Evolutionary conservation across 2,888 invertebrate species (phyloP), one percentile per base, ranked within the genome.

Genomic region (Liodrosophila aerea): DNA sequence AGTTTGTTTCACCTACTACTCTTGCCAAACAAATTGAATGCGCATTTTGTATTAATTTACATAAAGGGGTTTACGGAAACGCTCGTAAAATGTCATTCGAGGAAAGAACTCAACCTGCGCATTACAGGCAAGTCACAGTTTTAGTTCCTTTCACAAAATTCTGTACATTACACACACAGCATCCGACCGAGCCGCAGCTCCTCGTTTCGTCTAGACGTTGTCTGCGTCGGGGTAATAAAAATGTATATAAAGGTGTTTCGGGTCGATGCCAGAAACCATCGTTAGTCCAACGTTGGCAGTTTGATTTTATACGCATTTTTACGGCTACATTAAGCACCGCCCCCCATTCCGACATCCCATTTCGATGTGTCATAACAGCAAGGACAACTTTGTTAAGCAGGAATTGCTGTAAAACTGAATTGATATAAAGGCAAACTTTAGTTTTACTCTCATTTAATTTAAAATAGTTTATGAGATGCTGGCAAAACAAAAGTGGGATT

Each of bases 31-130:
- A 74, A 69, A 52, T 71, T 61, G 67, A 68, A 68, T 76, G 74
- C 56, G 56, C 77, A 68, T 76, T 77, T 69, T 63, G 64, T 80
- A 67, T 78, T 80, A 64, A 80, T 76, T 78, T 80, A 76, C 76
- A 80, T 76, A 76, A 76, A 76, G 75, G n/a, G 80, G 80, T 72
- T 68, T 59, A 58, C 41, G 58, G 50, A 54, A 70, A 31, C 13
- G 63, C 63, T 80, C 80, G 76, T 76, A 76, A 80, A 76, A 80
- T 72, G 72, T 65, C 80, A 76, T 61, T n/a, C n/a, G n/a, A n/a
- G 59, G 61, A 64, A 76, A 49, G 33, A 39, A 49, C 52, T 44
- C 39, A 51, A 66, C 49, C 72, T 53, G 46, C 53, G 51, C 73
- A 52, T 67, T 56, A 69, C 62, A 68, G 67, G 53, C 47, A 61